These are phyloP conservation scores for Ostrea edulis DNA, from an alignment of 1,140 invertebrate species.

Conservation along the genomic window DNA sequence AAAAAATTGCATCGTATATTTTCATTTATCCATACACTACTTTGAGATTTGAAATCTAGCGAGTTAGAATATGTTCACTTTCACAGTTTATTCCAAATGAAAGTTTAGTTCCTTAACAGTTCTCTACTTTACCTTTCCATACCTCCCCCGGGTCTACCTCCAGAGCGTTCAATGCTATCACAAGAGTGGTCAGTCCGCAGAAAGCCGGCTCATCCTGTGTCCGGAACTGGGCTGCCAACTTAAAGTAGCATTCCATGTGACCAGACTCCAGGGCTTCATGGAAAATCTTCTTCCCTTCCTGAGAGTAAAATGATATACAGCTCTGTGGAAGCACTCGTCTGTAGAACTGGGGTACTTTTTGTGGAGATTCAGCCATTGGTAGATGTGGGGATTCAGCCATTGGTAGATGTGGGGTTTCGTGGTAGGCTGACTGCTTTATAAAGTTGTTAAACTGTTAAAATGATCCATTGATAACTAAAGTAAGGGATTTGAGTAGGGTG, in stretches of 20 bases:
- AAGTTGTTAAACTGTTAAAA: too few relatives aligned
- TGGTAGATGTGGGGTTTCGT: too few relatives aligned
- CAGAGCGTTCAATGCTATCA: slow-evolving; percentile 77
- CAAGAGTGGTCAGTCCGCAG: slow-evolving; percentile 78
- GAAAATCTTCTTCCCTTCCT: slow-evolving; percentile 76
- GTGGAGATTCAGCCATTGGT: background rate
- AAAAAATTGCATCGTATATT: too few relatives aligned
- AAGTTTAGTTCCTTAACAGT: too few relatives aligned
- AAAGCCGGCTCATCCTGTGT: slow-evolving; percentile 79
- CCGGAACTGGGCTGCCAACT: slow-evolving; percentile 76
- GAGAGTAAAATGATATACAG: slow-evolving; percentile 75
- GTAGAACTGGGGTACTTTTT: slow-evolving; percentile 68
- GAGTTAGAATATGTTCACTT: too few relatives aligned
- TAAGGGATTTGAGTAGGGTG: too few relatives aligned
- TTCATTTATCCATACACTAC: too few relatives aligned
- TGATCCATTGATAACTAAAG: too few relatives aligned
- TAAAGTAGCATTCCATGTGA: slow-evolving; percentile 75
- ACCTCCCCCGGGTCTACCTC: slow-evolving; percentile 77
- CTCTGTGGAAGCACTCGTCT: slow-evolving; percentile 70
- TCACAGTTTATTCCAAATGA: too few relatives aligned
- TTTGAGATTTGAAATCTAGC: too few relatives aligned
- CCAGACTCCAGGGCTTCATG: slow-evolving; percentile 71
- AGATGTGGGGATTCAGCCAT: too few relatives aligned
- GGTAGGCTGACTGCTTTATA: too few relatives aligned
- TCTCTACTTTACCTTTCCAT: slow-evolving; percentile 76